A percentile compares a stretch with the other conserved stretches of the same genome.
phyloP scores from a whole-genome alignment of 2,113 vertebrate genomes.

The Nycticryphes semicollaris region DNA sequence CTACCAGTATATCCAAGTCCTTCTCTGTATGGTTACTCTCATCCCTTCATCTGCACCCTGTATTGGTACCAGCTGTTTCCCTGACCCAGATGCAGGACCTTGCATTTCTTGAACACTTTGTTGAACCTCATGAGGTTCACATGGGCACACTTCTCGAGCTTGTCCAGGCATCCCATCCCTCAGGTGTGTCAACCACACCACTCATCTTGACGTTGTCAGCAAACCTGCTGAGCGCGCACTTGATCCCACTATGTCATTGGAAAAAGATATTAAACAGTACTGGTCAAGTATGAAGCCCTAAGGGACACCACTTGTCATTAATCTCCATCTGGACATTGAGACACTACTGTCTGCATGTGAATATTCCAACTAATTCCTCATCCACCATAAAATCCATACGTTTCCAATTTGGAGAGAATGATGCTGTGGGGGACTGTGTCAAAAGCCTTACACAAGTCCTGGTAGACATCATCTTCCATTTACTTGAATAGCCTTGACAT shows the following conservation, averaged over 20 bases:
- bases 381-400: not conserved
- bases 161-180: not conserved
- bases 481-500: not conserved
- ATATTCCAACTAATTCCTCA: not conserved
- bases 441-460: not conserved
- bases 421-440: not conserved
- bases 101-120: not conserved
- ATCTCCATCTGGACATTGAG: not conserved
- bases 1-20: not conserved
- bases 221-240: not conserved
- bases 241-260: not conserved
- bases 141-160: not conserved
- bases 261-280: not conserved
- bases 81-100: not conserved
- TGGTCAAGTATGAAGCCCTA: not conserved
- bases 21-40: not conserved
- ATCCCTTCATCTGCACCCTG: not conserved
- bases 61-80: not conserved
- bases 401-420: not conserved
- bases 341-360: not conserved
- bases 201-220: not conserved
- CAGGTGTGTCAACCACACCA: not conserved
- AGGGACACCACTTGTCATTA: not conserved
- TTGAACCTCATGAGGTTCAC: not conserved
- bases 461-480: not conserved